These are phyloP conservation scores for Dicranocentrus wangi DNA, from an alignment of 2,888 invertebrate genomes.

Conservation along the genomic window DNA sequence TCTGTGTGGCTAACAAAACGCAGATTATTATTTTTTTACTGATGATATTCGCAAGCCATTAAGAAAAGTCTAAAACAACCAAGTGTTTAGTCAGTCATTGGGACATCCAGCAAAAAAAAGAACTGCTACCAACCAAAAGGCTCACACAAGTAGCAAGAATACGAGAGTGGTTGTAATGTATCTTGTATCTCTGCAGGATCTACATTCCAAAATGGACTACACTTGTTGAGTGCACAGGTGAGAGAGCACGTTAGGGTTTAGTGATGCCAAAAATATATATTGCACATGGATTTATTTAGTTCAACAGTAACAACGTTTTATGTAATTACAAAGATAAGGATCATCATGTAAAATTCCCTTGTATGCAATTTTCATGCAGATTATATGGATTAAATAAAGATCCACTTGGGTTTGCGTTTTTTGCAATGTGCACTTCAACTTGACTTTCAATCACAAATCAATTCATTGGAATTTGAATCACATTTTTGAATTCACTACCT, in stretches of 20 bases:
- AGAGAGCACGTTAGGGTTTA: not conserved
- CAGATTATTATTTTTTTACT: not conserved
- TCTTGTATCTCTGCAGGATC: not conserved
- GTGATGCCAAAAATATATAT: not conserved
- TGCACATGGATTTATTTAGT: not conserved
- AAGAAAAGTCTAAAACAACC: not conserved
- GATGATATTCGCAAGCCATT: too few relatives aligned
- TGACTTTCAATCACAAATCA: not conserved
- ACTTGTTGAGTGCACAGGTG: not conserved
- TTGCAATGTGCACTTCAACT: slow-evolving; percentile 23
- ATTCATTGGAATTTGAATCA: too few relatives aligned
- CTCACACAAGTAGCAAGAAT: too few relatives aligned
- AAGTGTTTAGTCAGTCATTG: not conserved
- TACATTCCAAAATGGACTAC: not conserved
- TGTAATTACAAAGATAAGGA: too few relatives aligned
- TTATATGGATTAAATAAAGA: not conserved
- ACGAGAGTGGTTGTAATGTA: not conserved
- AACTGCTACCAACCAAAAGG: too few relatives aligned
- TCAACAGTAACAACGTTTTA: not conserved
- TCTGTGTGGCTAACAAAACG: too few relatives aligned
- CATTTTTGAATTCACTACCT: not conserved
- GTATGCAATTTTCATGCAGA: not conserved
- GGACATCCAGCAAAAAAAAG: not conserved
- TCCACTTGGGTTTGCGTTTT: not conserved
- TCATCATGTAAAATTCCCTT: not conserved